A percentile compares a stretch with the other conserved stretches of the same genome.
Evolutionary conservation across 2,797 vertebrate genomes (phyloP).

Genomic region (Rhincodon typus): DNA sequence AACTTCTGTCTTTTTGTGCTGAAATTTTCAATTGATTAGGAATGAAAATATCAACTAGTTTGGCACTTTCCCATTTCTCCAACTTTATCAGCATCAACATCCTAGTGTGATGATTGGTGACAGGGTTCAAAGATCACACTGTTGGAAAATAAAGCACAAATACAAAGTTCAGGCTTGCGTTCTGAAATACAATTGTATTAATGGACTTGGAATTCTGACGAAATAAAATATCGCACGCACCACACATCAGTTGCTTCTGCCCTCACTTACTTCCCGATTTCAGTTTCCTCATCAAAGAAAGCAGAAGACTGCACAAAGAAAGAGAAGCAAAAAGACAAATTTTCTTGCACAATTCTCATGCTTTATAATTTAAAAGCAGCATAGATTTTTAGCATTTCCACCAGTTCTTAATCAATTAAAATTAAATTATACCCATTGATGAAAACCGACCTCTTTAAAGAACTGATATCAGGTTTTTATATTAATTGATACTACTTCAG

Average conservation of each 20-base stretch:
- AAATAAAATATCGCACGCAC: background rate
- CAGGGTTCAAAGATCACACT: background rate
- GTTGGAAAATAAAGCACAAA: background rate
- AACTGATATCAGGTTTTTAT: background rate
- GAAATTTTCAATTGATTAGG: background rate
- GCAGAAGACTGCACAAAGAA: background rate
- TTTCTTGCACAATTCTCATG: background rate
- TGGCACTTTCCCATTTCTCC: background rate
- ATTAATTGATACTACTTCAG: background rate
- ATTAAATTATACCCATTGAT: background rate
- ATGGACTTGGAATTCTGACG: background rate
- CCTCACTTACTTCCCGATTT: background rate
- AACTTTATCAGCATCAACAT: background rate
- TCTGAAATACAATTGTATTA: background rate
- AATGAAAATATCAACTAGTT: background rate
- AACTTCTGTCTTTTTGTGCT: background rate
- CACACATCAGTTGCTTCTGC: background rate
- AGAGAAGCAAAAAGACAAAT: background rate
- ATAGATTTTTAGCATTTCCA: background rate
- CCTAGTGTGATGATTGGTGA: background rate
- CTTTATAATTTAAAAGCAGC: background rate
- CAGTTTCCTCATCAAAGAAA: background rate
- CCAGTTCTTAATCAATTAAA: background rate
- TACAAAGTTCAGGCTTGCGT: background rate
- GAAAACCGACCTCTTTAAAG: background rate